A percentile compares a stretch with the other conserved stretches of the same genome.
Evolutionary conservation across 2,888 invertebrate species (phyloP).

Genomic region (Pocota personata): DNA sequence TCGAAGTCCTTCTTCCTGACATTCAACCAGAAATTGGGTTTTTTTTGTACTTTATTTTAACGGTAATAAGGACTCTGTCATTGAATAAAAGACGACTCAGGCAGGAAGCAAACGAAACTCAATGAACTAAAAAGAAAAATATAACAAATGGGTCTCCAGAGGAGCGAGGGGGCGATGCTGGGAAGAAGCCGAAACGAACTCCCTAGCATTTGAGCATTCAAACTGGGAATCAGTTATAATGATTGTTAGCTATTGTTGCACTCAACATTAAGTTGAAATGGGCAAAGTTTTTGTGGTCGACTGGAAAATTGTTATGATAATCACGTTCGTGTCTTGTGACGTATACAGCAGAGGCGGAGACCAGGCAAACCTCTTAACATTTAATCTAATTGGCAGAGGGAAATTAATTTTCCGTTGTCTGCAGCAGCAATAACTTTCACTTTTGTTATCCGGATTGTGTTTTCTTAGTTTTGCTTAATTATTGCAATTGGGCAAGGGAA

Average conservation of each 20-base stretch:
- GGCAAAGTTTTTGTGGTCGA: conserved; percentile 67
- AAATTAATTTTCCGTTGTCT: conserved; percentile 62
- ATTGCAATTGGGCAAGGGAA: conserved; percentile 39
- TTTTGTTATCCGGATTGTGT: conserved; percentile 46
- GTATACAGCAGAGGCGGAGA: conserved; percentile 22
- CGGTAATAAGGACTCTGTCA: conserved; percentile 65
- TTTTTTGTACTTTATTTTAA: conserved; percentile 26
- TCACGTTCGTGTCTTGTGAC: conserved; percentile 62
- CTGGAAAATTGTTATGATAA: conserved; percentile 65
- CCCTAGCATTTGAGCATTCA: conserved; percentile 26
- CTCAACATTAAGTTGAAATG: conserved; percentile 66
- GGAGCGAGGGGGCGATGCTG: not conserved
- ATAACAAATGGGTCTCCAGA: conserved; percentile 11
- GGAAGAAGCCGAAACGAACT: not conserved
- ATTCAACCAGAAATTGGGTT: conserved; percentile 36
- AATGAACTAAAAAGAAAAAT: conserved; percentile 57
- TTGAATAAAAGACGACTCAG: conserved; percentile 56
- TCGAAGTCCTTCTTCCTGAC: conserved; percentile 22
- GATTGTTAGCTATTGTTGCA: conserved; percentile 72
- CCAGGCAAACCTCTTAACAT: conserved; percentile 40
- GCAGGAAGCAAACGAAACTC: conserved; percentile 53
- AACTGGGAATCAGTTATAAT: conserved; percentile 52
- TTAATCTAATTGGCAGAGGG: conserved; percentile 64
- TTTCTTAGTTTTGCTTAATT: conserved; percentile 35
- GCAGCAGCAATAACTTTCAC: conserved; percentile 59